Evolutionary conservation across 2,113 vertebrate genomes (phyloP).

Genomic region (Ammodytes marinus): DNA sequence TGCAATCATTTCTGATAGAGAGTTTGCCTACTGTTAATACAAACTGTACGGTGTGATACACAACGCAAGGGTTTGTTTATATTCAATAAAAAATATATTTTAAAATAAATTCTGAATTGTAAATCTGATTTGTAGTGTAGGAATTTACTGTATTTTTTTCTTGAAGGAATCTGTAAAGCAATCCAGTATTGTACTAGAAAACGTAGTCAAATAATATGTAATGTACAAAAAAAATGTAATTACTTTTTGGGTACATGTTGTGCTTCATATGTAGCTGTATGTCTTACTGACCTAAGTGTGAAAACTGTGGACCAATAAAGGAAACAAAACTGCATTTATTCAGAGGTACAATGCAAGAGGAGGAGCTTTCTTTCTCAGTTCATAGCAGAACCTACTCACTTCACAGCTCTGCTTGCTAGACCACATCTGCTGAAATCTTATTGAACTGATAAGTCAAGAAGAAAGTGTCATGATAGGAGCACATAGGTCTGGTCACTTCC

Average conservation of each 20-base stretch:
- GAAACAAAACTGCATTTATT: neutral
- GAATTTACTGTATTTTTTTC: neutral
- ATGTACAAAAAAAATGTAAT: neutral
- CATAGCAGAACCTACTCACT: neutral
- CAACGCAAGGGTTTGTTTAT: neutral
- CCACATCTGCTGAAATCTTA: neutral
- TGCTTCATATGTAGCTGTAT: neutral
- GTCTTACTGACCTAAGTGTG: neutral
- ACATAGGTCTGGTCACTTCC: neutral
- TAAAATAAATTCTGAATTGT: neutral
- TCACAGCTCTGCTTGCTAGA: neutral
- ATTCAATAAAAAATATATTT: neutral
- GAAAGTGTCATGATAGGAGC: neutral
- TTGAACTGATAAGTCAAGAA: neutral
- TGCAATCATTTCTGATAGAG: neutral
- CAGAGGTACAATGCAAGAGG: neutral
- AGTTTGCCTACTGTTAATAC: neutral
- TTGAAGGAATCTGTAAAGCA: neutral
- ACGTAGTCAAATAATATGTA: neutral
- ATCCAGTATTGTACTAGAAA: neutral
- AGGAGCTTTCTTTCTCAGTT: neutral
- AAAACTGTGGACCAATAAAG: neutral
- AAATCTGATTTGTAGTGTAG: neutral
- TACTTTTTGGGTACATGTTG: slow-evolving; percentile 26
- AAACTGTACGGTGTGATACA: neutral